Percentiles rank a stretch among this genome's conserved stretches.
Evolutionary conservation across 37 sponge, comb jelly and placozoan species (phyloP).

Genomic region (Corticium candelabrum): DNA sequence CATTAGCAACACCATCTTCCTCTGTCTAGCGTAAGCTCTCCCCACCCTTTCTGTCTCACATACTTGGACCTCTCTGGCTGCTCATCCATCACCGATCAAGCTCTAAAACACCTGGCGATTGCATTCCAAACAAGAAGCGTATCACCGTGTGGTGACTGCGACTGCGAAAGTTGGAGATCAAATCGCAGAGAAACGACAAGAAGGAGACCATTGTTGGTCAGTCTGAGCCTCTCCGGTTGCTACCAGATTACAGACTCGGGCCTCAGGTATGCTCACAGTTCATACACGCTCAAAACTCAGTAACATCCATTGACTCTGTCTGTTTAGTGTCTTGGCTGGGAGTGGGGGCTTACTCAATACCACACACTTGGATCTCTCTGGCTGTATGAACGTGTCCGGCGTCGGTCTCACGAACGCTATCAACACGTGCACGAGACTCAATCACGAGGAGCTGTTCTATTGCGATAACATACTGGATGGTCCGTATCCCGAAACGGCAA

Average conservation of each 20-base stretch:
- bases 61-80: not conserved
- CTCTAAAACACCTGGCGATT: not conserved
- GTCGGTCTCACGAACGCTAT: slow-evolving; percentile 32
- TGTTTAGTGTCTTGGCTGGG: slow-evolving; percentile 11
- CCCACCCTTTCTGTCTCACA: no score
- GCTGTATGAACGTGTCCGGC: slow-evolving; percentile 37
- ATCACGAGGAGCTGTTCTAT: slow-evolving; percentile 67
- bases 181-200: no score
- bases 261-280: slow-evolving; percentile 30
- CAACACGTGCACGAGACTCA: slow-evolving; percentile 34
- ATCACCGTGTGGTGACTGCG: not conserved
- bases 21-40: no score
- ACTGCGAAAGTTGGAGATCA: no score
- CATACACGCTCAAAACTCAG: not conserved
- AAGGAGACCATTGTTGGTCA: slow-evolving; percentile 30
- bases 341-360: slow-evolving; percentile 34
- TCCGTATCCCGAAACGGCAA: slow-evolving; percentile 50
- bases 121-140: not conserved
- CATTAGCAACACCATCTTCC: no score
- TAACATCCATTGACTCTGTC: no score
- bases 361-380: slow-evolving; percentile 59
- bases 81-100: not conserved
- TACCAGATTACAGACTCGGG: slow-evolving; percentile 64
- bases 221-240: slow-evolving; percentile 59
- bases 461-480: slow-evolving; percentile 76